These are phyloP conservation scores for Trichogramma dendrolimi DNA, from an alignment of 2,888 invertebrate genomes.

Conservation along the genomic window DNA sequence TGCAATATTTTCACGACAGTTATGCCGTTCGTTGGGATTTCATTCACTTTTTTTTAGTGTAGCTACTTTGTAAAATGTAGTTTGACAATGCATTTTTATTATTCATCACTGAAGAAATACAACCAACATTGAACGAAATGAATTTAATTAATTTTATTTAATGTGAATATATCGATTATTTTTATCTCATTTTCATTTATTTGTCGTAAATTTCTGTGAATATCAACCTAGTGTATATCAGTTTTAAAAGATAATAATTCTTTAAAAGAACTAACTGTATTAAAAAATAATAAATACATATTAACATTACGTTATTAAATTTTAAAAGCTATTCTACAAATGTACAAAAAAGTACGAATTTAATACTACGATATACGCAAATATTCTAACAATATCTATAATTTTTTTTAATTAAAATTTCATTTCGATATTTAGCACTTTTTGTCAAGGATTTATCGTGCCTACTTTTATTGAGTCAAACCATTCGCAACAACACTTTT, in stretches of 20 bases:
- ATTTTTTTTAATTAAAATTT: slow-evolving; percentile 13
- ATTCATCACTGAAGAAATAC: no score
- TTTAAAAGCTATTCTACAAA: slow-evolving; percentile 24
- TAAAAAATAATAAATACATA: slow-evolving; percentile 10
- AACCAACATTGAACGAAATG: no score
- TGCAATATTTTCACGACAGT: no score
- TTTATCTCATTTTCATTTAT: no score
- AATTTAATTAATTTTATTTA: no score
- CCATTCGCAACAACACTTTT: slow-evolving; percentile 3
- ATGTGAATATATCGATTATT: no score
- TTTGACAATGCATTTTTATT: not conserved
- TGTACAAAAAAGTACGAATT: slow-evolving; percentile 25
- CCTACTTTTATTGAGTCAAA: not conserved
- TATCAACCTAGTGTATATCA: not conserved
- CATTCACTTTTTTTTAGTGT: not conserved
- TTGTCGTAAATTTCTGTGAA: not conserved
- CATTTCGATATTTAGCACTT: slow-evolving; percentile 9
- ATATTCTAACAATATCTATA: slow-evolving; percentile 11
- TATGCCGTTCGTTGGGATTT: no score
- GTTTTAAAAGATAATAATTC: not conserved
- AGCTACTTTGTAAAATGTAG: not conserved
- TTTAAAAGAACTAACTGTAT: slow-evolving; percentile 6
- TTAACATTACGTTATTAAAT: slow-evolving; percentile 12
- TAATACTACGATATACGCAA: slow-evolving; percentile 6
- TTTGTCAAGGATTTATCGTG: slow-evolving; percentile 4